Base-by-base conservation (phyloP, 1,140 invertebrate genomes). In the Ylistrum balloti region DNA sequence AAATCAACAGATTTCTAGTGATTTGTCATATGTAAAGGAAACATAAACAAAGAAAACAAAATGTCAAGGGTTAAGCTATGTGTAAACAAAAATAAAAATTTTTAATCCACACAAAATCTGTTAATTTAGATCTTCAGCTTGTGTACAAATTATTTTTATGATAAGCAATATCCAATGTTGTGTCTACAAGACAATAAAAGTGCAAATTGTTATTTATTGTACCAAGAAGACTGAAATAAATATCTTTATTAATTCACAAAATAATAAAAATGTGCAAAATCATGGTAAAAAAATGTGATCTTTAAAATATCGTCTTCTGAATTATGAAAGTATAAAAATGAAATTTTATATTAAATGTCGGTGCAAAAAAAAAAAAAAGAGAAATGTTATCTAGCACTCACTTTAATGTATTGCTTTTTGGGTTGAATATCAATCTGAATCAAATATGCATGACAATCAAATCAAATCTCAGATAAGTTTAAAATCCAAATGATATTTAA, bases 361-460 rank as follows among this genome's bases (percentile, higher is more conserved):
- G 28, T 74, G 3, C n/a, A 74, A 28, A 74, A 74, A 74, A 28
- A 74, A 74, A 28, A 28, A 22, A 74, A 13, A 17, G 20, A 13
- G 20, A n/a, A 74, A 74, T 38, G 35, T n/a, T n/a, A 28, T 74
- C 15, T n/a, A 74, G 22, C 22, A 74, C 56, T 74, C 56, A 74
- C 56, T 74, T 74, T 74, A n/a, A 74, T 74, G n/a, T 74, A 74
- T 74, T 74, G 56, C 28, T 74, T 74, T 74, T 74, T 74, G 22
- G 56, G 56, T 74, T 74, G 56, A 28, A 74, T 74, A 74, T 74
- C 56, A 74, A 74, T 74, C 56, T 74, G 56, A 17, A 74, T n/a
- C n/a, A 74, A 74, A 74, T 28, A 74, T 74, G 56, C 56, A 74
- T 22, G n/a, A 74, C 11, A 11, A 74, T 74, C 20, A 45, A 74